Evolutionary conservation across 2,888 invertebrate genomes (phyloP).

Genomic region (Caenorhabditis doughertyi): DNA sequence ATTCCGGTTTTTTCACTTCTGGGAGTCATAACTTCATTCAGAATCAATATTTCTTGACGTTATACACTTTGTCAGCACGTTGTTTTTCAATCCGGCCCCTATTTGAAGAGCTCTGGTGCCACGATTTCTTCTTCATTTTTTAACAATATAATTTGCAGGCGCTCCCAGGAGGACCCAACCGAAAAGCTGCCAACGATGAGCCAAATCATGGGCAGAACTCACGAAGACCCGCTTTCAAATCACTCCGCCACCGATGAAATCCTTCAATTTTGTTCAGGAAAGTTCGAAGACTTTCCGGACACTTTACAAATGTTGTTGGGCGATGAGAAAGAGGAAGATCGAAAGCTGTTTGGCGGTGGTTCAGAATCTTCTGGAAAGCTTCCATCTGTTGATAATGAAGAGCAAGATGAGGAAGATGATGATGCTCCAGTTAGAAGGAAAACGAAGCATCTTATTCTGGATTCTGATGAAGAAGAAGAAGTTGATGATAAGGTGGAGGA

Average conservation of each 20-base stretch:
- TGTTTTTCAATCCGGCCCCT: too few relatives aligned
- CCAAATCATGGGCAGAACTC: background rate
- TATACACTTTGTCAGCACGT: too few relatives aligned
- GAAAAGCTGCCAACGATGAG: constrained; percentile 12
- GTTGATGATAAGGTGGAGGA: constrained; percentile 26
- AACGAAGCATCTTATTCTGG: constrained; percentile 9
- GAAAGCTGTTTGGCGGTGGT: too few relatives aligned
- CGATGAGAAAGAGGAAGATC: constrained; percentile 1
- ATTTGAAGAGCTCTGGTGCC: too few relatives aligned
- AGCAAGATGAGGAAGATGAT: constrained; percentile 12
- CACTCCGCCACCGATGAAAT: constrained; percentile 6
- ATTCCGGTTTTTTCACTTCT: too few relatives aligned
- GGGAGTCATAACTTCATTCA: too few relatives aligned
- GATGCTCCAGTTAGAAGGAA: background rate
- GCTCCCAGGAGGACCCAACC: background rate
- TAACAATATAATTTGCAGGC: constrained; percentile 6
- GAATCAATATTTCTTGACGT: too few relatives aligned
- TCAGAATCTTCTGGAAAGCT: too few relatives aligned
- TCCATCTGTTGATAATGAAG: constrained; percentile 23
- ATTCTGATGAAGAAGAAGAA: constrained; percentile 55
- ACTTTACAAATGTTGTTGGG: constrained; percentile 44
- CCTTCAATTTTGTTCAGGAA: constrained; percentile 54
- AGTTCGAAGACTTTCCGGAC: constrained; percentile 42
- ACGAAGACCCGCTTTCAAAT: background rate
- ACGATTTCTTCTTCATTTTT: too few relatives aligned